Evolutionary conservation across 2,113 vertebrate species (phyloP), one percentile per base, ranked within the genome.

Genomic region (Okapia johnstoni): DNA sequence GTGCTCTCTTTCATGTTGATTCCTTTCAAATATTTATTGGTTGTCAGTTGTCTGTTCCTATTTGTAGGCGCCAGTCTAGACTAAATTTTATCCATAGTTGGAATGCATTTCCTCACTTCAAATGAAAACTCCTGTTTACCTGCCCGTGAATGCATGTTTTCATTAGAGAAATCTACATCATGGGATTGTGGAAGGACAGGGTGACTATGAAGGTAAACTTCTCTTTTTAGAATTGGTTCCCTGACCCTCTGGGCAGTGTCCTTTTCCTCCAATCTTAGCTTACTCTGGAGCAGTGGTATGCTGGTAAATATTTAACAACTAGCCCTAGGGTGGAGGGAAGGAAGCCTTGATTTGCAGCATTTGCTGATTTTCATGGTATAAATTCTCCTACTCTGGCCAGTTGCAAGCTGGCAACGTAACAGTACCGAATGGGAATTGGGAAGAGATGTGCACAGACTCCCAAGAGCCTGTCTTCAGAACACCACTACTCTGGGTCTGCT

Each of bases 251-350:
- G 86, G 89, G n/a, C 94, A 90, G 46, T 85, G 76, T 90, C 80
- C 90, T 92, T 89, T 85, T n/a, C n/a, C 80, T 95, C 40, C 87
- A 33, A 83, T 28, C 85, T 90, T 76, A 60, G 46, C 58, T 88
- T 36, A 40, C 33, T 33, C 57, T 28, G 43, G 16, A 92, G 14
- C 57, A 92, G n/a, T 81, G 85, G 40, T 36, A 26, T 58, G 30
- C 55, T 73, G 60, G 96, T 96, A 85, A 96, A 96, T 97, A n/a
- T 96, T 98, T 97, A 97, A 95, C 92, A 60, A 1, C 26, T 17
- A 19, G n/a, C 58, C 70, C 79, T 87, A 46, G 36, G 40, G 14
- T 26, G 16, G 52, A 88, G 63, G 61, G 19, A 85, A 81, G 63
- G 36, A 87, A 57, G 60, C 36, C 23, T 76, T 85, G 60, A 92